Evolutionary conservation across 2,888 invertebrate species (phyloP).

Genomic region (Melanargia galathea): DNA sequence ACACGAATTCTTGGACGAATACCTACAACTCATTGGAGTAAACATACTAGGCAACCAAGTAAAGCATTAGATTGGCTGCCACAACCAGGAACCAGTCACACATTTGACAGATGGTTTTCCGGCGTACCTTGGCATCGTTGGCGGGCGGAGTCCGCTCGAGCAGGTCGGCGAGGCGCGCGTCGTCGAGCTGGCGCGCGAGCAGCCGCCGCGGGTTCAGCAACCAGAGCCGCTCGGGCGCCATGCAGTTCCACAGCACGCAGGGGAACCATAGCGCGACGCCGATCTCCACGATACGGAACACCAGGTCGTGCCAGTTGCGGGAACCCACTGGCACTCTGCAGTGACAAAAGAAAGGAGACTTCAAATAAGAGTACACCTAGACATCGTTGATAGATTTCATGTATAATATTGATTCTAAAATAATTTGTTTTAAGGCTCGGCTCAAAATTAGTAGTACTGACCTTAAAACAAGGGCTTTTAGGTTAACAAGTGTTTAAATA

Average conservation of each 20-base stretch:
- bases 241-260: conserved; percentile 97
- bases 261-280: conserved; percentile 98
- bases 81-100: no score
- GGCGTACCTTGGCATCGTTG: conserved; percentile 71
- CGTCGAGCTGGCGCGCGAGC: conserved; percentile 85
- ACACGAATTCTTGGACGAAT: no score
- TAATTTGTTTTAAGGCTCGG: no score
- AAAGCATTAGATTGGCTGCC: no score
- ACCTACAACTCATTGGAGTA: no score
- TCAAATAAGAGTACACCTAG: neutral
- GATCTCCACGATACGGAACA: conserved; percentile 95
- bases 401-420: no score
- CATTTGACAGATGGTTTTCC: no score
- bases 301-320: conserved; percentile 95
- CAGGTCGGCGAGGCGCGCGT: conserved; percentile 75
- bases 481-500: no score
- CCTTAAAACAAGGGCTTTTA: no score
- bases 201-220: conserved; percentile 95
- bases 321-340: conserved; percentile 92
- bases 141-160: conserved; percentile 55
- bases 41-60: no score
- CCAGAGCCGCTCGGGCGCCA: conserved; percentile 96
- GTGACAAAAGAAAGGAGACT: conserved; percentile 31
- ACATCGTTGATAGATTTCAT: no score
- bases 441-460: no score